Evolutionary conservation across 2,797 vertebrate species (phyloP), one percentile per base, ranked within the genome.

Genomic region (Octomys mimax): DNA sequence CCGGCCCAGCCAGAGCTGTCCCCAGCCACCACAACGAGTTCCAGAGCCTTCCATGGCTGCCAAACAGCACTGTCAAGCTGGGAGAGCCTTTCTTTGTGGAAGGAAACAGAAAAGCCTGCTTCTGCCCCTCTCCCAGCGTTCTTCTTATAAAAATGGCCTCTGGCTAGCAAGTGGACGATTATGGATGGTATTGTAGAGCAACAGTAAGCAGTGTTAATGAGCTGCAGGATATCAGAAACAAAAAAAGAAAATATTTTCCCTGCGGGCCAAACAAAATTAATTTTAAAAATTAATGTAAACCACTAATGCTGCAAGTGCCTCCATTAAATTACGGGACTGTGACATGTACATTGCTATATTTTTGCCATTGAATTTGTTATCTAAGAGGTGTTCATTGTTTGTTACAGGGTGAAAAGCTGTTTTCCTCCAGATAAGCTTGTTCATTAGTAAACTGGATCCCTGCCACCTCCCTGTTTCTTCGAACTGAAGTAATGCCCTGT

Each of bases 201-300:
- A 97, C 97, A 95, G 98, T 98, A 95, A 98, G 98, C 98, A 98
- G 98, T 98, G 98, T 98, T 98, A 98, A 98, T 98, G 98, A 98
- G 98, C 98, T 98, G 96, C 98, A 98, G 98, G 98, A 96, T 98
- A 98, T 98, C 98, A 98, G 97, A 98, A 98, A 98, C 98, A 98
- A 97, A 98, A 98, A 98, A 98, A 96, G 97, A 98, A 98, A 98
- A 97, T 98, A 98, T 98, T 97, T 98, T 97, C 98, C 98, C 98
- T 68, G 96, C 91, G 97, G 98, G 98, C 98, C 98, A 98, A 98
- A 98, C 98, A 98, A 98, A 98, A 99, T 99, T 98, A 98, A 98
- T 99, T 98, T 99, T 98, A 98, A 98, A 99, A 98, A 99, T 98
- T 98, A 98, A 99, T 98, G 98, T 98, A 98, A 99, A 98, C 98